phyloP scores from a whole-genome alignment of 1,140 invertebrate species.

The Adelges cooleyi region DNA sequence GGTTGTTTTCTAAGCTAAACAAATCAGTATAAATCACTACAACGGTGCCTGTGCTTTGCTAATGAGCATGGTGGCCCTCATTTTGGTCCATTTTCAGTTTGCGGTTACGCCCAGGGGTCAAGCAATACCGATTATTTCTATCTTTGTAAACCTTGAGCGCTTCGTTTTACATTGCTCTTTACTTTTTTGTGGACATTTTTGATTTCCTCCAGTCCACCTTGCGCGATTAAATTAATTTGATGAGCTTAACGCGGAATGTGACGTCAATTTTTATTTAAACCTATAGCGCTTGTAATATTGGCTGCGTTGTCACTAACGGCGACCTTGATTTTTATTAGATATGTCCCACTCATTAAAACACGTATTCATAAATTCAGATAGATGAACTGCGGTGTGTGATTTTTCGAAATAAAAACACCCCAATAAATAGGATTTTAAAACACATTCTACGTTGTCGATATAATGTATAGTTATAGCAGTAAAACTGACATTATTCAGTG shows the following conservation, averaged over 20 bases:
- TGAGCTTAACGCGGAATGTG: background rate
- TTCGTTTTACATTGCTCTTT: constrained; percentile 26
- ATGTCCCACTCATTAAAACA: constrained; percentile 5
- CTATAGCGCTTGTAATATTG: background rate
- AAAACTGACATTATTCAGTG: background rate
- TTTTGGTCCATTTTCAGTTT: no score
- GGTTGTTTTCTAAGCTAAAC: no score
- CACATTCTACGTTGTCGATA: no score
- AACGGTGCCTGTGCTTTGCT: no score
- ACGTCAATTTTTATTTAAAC: background rate
- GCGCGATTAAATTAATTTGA: background rate
- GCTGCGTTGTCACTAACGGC: background rate
- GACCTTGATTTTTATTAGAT: background rate
- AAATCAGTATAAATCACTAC: no score
- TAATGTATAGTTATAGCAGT: background rate
- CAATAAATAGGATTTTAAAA: constrained; percentile 2
- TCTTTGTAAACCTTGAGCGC: no score
- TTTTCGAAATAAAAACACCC: background rate
- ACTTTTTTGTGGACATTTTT: constrained; percentile 15
- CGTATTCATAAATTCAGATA: background rate
- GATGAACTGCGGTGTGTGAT: background rate
- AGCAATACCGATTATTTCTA: no score
- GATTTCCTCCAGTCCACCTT: constrained; percentile 4
- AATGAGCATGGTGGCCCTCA: no score
- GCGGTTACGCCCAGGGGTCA: no score